Evolutionary conservation across 2,797 vertebrate species (phyloP), one percentile per base, ranked within the genome.

Genomic region (Momotus momota): DNA sequence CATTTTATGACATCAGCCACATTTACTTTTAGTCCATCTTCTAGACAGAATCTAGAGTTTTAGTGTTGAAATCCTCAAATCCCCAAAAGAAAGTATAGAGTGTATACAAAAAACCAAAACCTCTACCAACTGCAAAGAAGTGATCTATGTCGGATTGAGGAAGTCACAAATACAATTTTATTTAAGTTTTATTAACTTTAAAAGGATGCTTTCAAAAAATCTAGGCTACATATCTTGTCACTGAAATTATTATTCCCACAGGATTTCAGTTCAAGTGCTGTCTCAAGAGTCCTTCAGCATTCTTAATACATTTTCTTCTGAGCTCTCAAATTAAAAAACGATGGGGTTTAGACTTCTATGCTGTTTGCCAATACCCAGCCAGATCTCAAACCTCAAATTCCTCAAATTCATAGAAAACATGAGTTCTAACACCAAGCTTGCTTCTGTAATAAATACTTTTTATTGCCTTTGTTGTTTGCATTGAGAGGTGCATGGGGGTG

Each of bases 401-500:
- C 14, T 20, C 3, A 81, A 88, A 25, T 26, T 18, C 6, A 38
- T 35, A 77, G 25, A 84, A 88, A 95, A 57, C 16, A 16, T 45
- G 70, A 72, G 43, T 80, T 81, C 45, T 67, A 65, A 33, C 35
- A 80, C 4, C 22, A 90, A 8, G 2, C 3, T 75, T 26, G 20
- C 7, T 31, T 73, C 58, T 94, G 48, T 16, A 89, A 66, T 31
- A 94, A 91, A 74, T 57, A 35, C 1, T 29, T 73, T 2, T 5
- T 19, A 16, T 14, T n/a, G 5, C 1, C 17, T 91, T 77, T 75
- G 12, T n/a, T 70, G 46, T 54, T 71, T 54, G 14, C 1, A 22
- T 12, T 23, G 21, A 25, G 7, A 3, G 4, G 4, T 4, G 2
- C 15, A 12, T 1, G 18, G 2, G 3, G 0, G 1, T 20, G 14